These are phyloP conservation scores for Alouatta palliata DNA, from an alignment of 2,113 vertebrate genomes.

Conservation along the genomic window DNA sequence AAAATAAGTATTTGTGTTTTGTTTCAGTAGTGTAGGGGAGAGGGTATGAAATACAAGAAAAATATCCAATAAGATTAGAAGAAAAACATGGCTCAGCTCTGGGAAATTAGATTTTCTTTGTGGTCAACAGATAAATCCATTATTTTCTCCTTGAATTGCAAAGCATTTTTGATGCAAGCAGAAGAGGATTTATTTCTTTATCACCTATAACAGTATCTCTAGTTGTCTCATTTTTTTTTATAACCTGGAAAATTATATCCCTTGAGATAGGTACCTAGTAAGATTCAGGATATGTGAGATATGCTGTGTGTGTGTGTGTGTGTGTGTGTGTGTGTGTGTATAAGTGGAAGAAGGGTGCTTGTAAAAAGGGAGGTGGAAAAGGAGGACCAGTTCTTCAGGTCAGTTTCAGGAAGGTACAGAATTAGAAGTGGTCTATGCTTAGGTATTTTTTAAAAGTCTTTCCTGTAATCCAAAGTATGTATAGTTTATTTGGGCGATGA, in stretches of 20 bases:
- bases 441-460: background rate
- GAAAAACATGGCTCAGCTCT: background rate
- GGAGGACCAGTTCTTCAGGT: background rate
- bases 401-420: background rate
- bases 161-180: background rate
- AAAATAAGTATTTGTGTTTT: background rate
- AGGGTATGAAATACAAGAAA: accelerated
- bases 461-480: background rate
- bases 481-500: background rate
- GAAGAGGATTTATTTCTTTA: background rate
- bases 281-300: background rate
- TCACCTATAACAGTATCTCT: background rate
- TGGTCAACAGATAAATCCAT: background rate
- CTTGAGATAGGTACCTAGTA: background rate
- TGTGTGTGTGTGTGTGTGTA: background rate
- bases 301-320: background rate
- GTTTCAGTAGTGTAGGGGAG: background rate
- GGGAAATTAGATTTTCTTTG: background rate
- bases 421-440: background rate
- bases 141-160: background rate
- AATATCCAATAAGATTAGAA: background rate
- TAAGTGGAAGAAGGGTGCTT: background rate
- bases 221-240: background rate
- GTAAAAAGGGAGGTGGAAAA: background rate
- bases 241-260: background rate